Base-by-base conservation (phyloP, 53 echinoderm and acorn worm species). In the Pentamera pediparva region DNA sequence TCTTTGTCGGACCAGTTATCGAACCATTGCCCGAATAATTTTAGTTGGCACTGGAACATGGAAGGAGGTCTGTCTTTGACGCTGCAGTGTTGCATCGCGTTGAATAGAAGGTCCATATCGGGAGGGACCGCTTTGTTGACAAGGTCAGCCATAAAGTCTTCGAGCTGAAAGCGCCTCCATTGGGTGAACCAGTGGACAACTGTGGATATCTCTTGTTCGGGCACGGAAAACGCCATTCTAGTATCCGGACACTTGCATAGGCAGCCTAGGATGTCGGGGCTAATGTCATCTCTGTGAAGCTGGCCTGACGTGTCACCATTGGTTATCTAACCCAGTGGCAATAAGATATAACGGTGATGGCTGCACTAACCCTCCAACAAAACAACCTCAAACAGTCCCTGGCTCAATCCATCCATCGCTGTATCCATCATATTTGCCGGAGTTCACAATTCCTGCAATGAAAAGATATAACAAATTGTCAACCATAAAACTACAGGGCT, bases 11-110 rank as follows among this genome's bases (percentile, higher is more conserved):
- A 49, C 89, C 89, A 89, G 34, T 63, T 78, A 5, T 76, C 39
- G 75, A 89, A 89, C 89, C 89, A 89, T 3, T 65, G 65, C 0
- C 72, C 64, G 40, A 89, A 89, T 7, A 89, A 76, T 65, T 82
- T 82, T 31, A 85, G 39, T 47, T 89, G 89, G 56, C 89, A 89
- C 79, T 82, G 78, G 75, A 85, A 89, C 49, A 89, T 89, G 32
- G 78, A 78, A 0, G 86, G 89, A 1, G 89, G 82, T 40, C 82
- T 82, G 62, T 81, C 79, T 38, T 75, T 82, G 9, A 89, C 82
- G 48, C 78, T 65, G 32, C 85, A 77, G 4, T 72, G 73, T 38
- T 89, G 34, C 89, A 89, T 78, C 10, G 86, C 86, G 5, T 82
- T 78, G 67, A 85, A 85, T 49, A 89, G 60, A 9, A 79, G 61